Conservation (phyloP, 2,797 vertebrate species). For the Leptodactylus fallax region DNA sequence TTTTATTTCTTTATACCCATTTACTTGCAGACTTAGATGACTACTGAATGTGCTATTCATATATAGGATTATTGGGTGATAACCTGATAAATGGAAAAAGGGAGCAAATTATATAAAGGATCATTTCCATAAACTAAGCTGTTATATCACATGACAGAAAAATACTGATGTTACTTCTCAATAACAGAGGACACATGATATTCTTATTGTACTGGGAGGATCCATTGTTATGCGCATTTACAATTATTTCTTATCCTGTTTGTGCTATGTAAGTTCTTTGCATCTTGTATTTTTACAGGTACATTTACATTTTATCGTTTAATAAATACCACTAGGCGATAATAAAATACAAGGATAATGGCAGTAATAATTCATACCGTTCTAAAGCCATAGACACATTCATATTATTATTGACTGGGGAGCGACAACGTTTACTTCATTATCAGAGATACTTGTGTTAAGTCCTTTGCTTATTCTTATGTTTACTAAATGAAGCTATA, state of each 20-base stretch:
- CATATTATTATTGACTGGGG: background rate
- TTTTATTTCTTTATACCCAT: background rate
- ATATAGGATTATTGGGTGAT: background rate
- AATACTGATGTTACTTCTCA: background rate
- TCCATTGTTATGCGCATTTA: constrained; percentile 15
- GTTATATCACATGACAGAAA: background rate
- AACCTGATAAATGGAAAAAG: background rate
- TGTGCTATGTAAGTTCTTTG: background rate
- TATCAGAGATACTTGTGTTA: background rate
- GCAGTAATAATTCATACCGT: background rate
- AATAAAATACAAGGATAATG: background rate
- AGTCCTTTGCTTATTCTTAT: background rate
- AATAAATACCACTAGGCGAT: background rate
- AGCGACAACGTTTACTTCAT: background rate
- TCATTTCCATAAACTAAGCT: background rate
- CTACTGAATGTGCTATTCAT: background rate
- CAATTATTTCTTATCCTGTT: constrained; percentile 8
- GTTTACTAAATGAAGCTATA: background rate
- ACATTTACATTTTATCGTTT: background rate
- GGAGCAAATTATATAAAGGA: background rate
- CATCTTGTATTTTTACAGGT: background rate
- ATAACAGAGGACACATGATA: background rate
- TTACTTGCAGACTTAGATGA: background rate
- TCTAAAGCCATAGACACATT: background rate
- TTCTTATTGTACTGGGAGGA: background rate